Evolutionary conservation across 2,888 invertebrate genomes (phyloP).

Genomic region (Tolmerus cingulatus): DNA sequence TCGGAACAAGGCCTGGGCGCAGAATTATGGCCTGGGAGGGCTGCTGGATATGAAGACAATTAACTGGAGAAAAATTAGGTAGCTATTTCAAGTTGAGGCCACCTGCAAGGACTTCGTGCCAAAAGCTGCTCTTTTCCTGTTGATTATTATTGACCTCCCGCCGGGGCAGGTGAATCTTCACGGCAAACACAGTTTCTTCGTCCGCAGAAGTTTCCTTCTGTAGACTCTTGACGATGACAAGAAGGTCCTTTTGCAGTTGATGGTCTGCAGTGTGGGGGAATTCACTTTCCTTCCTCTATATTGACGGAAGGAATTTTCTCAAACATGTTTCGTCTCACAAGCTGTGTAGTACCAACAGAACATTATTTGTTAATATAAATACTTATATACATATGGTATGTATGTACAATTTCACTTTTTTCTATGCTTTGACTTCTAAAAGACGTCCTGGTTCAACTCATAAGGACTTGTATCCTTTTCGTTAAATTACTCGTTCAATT

Average conservation of each 20-base stretch:
- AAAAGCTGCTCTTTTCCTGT: background rate
- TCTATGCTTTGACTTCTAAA: background rate
- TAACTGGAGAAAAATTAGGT: conserved; percentile 27
- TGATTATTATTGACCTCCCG: background rate
- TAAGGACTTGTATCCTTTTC: background rate
- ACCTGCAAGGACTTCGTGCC: conserved; percentile 2
- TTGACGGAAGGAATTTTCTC: background rate
- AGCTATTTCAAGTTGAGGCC: conserved; percentile 5
- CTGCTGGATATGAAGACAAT: conserved; percentile 30
- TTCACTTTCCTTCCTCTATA: background rate
- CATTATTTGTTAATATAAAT: background rate
- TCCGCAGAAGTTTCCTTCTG: background rate
- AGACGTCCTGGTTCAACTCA: background rate
- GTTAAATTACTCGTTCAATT: background rate
- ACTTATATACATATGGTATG: no score
- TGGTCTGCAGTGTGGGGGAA: background rate
- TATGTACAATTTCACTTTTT: background rate
- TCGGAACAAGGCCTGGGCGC: background rate
- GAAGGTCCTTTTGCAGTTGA: background rate
- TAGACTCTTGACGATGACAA: background rate
- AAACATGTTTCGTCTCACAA: background rate
- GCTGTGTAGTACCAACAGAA: background rate
- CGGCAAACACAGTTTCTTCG: background rate
- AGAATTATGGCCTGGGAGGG: background rate
- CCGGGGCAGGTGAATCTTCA: background rate